Conservation (phyloP, 2,113 vertebrate genomes). For the Zosterops hypoxanthus region DNA sequence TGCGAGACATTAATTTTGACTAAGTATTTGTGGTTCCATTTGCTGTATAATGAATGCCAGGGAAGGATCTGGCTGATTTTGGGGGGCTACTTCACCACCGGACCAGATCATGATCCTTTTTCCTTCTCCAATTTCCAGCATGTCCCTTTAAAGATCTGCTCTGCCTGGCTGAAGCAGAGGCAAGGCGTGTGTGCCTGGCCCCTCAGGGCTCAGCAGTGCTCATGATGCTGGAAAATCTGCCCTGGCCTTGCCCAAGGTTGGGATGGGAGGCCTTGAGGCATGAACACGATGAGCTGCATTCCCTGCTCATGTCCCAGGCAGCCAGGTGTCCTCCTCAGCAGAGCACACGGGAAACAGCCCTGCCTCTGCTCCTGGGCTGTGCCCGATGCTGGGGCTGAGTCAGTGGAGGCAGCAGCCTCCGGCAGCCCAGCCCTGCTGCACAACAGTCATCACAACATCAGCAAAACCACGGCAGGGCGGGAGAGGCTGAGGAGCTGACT, state of each 20-base stretch:
- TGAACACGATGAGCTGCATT: accelerated
- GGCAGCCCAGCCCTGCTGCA: neutral
- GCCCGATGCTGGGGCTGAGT: neutral
- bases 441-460: neutral
- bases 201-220: neutral
- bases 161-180: neutral
- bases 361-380: neutral
- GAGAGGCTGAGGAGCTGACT: neutral
- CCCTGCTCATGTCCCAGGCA: neutral
- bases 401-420: neutral
- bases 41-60: neutral
- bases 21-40: slow-evolving; percentile 8
- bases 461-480: accelerated
- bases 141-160: neutral
- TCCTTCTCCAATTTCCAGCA: neutral
- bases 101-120: neutral
- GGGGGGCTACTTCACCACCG: neutral
- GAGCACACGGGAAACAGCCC: neutral
- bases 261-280: neutral
- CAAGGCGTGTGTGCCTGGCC: neutral
- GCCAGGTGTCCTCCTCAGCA: accelerated
- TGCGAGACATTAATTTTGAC: neutral
- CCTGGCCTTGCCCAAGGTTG: accelerated
- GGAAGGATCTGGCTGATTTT: neutral
- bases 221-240: neutral